Conservation (phyloP, 1,140 invertebrate species). For the Papilio helenus region DNA sequence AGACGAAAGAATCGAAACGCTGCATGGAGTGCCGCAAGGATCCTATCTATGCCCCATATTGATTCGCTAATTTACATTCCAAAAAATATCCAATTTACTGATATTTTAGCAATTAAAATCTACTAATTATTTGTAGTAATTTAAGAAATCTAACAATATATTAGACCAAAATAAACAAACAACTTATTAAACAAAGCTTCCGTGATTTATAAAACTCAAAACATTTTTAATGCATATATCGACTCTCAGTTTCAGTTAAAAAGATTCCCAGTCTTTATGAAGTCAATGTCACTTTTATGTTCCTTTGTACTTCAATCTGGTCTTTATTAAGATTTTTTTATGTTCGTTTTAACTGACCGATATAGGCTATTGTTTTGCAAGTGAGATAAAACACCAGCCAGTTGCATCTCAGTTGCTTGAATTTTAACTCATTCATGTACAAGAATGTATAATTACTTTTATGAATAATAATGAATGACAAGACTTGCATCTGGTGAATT, state of each 20-base stretch:
- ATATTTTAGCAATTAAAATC: neutral
- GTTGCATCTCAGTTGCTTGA: conserved; percentile 10
- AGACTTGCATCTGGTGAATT: neutral
- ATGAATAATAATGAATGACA: conserved; percentile 10
- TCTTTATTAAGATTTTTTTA: conserved; percentile 33
- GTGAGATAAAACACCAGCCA: conserved; percentile 16
- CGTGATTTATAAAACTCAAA: too few relatives aligned
- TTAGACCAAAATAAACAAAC: neutral
- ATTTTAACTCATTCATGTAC: conserved; percentile 24
- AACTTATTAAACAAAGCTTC: too few relatives aligned
- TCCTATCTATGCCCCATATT: neutral
- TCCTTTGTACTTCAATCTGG: conserved; percentile 24
- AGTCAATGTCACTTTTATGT: conserved; percentile 33
- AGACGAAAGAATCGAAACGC: neutral
- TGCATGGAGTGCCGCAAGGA: neutral
- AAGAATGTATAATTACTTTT: conserved; percentile 24
- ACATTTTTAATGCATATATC: too few relatives aligned
- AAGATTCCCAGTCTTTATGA: conserved; percentile 20
- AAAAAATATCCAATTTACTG: neutral
- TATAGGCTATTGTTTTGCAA: conserved; percentile 23
- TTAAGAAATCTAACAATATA: too few relatives aligned
- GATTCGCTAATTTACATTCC: neutral
- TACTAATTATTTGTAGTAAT: too few relatives aligned
- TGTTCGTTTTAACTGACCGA: neutral
- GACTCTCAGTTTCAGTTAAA: conserved; percentile 24